Percentiles rank a stretch among this genome's conserved stretches.
phyloP scores from a whole-genome alignment of 92 coral and sea anemone genomes.

The Montipora capitata region DNA sequence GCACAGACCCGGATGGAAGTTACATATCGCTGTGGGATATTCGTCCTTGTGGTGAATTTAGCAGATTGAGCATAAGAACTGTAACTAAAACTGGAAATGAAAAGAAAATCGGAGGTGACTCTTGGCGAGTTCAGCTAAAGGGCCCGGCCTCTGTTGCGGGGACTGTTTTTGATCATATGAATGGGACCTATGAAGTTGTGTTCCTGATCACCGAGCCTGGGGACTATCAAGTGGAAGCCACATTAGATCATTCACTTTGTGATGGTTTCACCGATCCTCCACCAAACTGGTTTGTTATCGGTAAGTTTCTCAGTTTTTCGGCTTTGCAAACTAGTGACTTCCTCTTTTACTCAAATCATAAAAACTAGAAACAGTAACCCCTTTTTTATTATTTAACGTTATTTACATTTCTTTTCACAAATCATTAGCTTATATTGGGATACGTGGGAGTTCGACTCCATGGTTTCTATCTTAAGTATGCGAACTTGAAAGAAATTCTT shows the following conservation, averaged over 20 bases:
- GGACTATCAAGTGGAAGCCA: conserved; percentile 72
- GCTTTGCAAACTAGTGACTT: no score
- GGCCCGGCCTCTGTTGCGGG: conserved; percentile 93
- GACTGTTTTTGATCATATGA: conserved; percentile 87
- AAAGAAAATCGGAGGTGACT: conserved; percentile 91
- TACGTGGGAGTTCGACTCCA: no score
- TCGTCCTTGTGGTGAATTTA: conserved; percentile 93
- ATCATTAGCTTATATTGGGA: no score
- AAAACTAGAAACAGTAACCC: not conserved
- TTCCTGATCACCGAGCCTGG: conserved; percentile 87
- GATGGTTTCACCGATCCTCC: conserved; percentile 89
- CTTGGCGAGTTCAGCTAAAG: conserved; percentile 89
- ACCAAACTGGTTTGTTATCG: conserved; percentile 82
- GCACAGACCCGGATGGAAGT: conserved; percentile 85
- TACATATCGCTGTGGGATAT: conserved; percentile 89
- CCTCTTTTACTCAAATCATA: no score
- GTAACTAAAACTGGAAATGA: conserved; percentile 67
- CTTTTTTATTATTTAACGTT: no score
- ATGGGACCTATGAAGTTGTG: conserved; percentile 93
- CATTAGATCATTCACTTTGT: conserved; percentile 88
- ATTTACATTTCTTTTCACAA: no score
- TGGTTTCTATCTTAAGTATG: no score
- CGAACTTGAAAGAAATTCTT: no score
- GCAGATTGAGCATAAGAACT: conserved; percentile 84
- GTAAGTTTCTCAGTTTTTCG: conserved; percentile 37